A percentile compares a stretch with the other conserved stretches of the same genome.
Conservation (phyloP, 2,888 invertebrate species). For the Lochmaea crataegi region DNA sequence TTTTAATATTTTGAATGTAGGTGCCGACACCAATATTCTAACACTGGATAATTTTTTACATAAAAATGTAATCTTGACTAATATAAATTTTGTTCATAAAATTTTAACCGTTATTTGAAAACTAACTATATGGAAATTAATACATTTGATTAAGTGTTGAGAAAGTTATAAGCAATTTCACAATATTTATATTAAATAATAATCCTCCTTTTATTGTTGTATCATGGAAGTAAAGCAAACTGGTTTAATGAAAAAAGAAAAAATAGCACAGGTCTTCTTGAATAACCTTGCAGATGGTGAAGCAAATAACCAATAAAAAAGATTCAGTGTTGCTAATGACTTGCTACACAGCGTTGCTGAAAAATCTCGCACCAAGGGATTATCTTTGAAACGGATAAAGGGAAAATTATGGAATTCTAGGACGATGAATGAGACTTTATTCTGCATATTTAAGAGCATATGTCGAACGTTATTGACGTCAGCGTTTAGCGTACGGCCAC, state of each 20-base stretch:
- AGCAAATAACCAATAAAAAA: background rate
- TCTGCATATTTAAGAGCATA: no score
- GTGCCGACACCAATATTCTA: no score
- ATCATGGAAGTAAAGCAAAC: background rate
- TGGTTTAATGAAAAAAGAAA: background rate
- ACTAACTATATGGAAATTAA: background rate
- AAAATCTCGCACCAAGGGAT: no score
- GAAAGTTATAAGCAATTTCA: background rate
- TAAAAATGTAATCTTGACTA: background rate
- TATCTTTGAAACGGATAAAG: no score
- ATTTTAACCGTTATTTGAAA: background rate
- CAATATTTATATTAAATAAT: background rate
- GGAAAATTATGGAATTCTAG: no score
- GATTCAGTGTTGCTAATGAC: no score
- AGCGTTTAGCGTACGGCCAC: no score
- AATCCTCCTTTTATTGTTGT: background rate
- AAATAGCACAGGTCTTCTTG: background rate
- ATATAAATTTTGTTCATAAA: background rate
- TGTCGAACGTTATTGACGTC: no score
- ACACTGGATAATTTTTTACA: background rate
- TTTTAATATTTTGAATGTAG: no score
- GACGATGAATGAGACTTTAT: no score
- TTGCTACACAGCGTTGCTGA: no score
- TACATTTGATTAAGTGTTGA: background rate
- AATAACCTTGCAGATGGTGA: background rate